Percentiles rank a stretch among this genome's conserved stretches.
Evolutionary conservation across 2,113 vertebrate species (phyloP).

Genomic region (Cettia cetti): DNA sequence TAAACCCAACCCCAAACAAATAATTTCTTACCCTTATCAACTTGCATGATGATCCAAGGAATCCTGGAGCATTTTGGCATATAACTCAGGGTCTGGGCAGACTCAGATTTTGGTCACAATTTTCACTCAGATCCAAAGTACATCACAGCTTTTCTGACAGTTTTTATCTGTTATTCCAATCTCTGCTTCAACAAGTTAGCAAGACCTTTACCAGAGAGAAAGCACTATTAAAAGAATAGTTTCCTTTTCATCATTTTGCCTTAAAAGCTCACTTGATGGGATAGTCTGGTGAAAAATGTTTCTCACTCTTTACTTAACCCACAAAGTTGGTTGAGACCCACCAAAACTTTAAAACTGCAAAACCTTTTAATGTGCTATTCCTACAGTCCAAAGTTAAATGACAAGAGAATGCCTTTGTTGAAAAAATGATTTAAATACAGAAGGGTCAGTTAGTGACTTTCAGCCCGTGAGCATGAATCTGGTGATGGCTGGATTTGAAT

Average conservation of each 20-base stretch:
- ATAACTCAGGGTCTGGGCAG: background rate
- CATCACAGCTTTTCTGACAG: constrained; percentile 1
- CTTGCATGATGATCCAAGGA: background rate
- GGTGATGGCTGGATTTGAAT: background rate
- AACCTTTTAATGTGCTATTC: background rate
- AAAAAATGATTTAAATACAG: background rate
- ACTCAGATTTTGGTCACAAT: background rate
- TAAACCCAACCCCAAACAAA: background rate
- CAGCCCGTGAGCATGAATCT: background rate
- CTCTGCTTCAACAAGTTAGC: background rate
- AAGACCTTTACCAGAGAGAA: constrained; percentile 23
- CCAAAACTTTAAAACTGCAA: background rate
- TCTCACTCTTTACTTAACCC: background rate
- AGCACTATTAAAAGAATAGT: constrained; percentile 23
- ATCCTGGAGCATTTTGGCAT: background rate
- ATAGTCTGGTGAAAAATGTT: background rate
- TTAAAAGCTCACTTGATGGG: constrained; percentile 22
- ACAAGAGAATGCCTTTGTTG: background rate
- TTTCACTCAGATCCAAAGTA: background rate
- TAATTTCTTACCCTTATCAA: background rate
- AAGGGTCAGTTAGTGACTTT: background rate
- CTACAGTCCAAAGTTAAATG: background rate
- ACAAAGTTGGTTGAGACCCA: constrained; percentile 1
- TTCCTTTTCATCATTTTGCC: background rate
- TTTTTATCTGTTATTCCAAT: constrained; percentile 31